Conservation (phyloP, 2,113 vertebrate species). For the Sinocyclocheilus anophthalmus region DNA sequence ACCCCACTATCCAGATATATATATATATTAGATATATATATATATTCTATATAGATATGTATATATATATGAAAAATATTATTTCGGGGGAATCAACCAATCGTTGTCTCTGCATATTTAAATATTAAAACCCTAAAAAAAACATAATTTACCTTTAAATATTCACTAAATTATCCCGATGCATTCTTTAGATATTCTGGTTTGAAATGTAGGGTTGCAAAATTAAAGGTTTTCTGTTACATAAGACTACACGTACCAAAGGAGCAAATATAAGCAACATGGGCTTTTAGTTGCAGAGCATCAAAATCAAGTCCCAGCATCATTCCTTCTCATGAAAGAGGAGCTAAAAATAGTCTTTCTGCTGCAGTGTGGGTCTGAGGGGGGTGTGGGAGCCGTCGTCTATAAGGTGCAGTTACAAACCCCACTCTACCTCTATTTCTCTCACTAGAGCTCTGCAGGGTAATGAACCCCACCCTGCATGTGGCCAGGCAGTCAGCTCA, state of each 20-base stretch:
- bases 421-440: constrained; percentile 29
- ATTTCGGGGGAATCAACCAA: not conserved
- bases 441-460: constrained; percentile 37
- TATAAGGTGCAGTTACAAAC: constrained; percentile 54
- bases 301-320: constrained; percentile 29
- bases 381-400: constrained; percentile 45
- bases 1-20: too few relatives aligned
- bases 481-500: not conserved
- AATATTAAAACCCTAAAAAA: not conserved
- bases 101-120: not conserved
- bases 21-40: too few relatives aligned
- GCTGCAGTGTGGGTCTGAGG: constrained; percentile 53
- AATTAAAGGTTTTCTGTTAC: not conserved
- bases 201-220: not conserved
- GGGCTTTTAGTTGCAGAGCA: constrained; percentile 2
- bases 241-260: constrained; percentile 2
- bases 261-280: not conserved
- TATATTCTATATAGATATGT: too few relatives aligned
- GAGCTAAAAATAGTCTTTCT: constrained; percentile 59
- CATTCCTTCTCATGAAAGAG: constrained; percentile 42
- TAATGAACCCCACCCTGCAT: constrained; percentile 12
- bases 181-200: not conserved
- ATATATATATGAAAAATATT: too few relatives aligned
- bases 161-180: not conserved
- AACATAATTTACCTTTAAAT: not conserved